phyloP scores from a whole-genome alignment of 2,797 vertebrate species.

The Characodon lateralis region DNA sequence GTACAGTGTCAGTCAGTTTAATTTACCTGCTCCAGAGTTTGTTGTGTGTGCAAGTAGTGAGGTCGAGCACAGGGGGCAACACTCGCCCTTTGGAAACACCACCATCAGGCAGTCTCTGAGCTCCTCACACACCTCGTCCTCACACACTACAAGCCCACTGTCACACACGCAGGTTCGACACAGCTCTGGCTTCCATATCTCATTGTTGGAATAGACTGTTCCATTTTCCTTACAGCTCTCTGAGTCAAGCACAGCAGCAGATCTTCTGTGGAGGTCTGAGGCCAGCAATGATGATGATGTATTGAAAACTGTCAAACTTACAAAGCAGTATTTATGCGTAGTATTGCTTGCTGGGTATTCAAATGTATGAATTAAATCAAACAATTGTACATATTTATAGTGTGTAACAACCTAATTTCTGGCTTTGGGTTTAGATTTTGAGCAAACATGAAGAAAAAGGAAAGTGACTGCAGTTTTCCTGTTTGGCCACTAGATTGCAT shows the following conservation, averaged over 20 bases:
- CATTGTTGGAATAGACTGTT: constrained; percentile 37
- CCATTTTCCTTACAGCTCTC: constrained; percentile 47
- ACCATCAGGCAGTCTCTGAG: constrained; percentile 31
- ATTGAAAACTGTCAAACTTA: neutral
- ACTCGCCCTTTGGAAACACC: constrained; percentile 42
- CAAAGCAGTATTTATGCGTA: neutral
- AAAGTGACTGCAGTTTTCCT: neutral
- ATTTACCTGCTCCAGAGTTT: constrained; percentile 45
- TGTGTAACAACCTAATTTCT: neutral
- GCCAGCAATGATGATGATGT: neutral
- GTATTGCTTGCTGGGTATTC: neutral
- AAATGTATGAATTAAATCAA: neutral
- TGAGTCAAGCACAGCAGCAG: constrained; percentile 46
- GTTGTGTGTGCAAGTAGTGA: constrained; percentile 6
- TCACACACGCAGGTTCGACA: constrained; percentile 54
- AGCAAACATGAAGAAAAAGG: neutral
- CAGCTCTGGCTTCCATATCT: constrained; percentile 48
- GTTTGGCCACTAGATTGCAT: constrained; percentile 32
- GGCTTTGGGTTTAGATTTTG: neutral
- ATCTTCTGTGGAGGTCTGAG: constrained; percentile 11
- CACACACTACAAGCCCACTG: constrained; percentile 44
- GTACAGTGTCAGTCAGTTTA: constrained; percentile 13
- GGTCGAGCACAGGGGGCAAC: constrained; percentile 49
- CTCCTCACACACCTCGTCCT: constrained; percentile 57
- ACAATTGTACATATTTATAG: neutral